A percentile compares a stretch with the other conserved stretches of the same genome.
phyloP scores from a whole-genome alignment of 2,113 vertebrate genomes.

The Meriones unguiculatus region DNA sequence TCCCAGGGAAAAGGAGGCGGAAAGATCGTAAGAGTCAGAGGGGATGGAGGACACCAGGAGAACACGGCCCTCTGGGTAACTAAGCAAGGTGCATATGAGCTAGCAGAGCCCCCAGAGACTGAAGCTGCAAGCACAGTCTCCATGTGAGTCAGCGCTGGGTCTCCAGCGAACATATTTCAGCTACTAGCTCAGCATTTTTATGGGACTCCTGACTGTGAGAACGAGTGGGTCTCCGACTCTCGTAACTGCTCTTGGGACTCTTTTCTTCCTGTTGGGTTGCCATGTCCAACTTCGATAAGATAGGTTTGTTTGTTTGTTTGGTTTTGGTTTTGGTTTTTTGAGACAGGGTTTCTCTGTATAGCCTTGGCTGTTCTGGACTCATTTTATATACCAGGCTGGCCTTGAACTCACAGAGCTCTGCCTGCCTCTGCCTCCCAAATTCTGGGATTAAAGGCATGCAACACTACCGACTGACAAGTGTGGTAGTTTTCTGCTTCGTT shows the following conservation, averaged over 20 bases:
- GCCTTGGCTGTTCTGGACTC: too few relatives aligned
- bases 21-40: not conserved
- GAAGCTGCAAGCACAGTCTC: not conserved
- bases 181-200: not conserved
- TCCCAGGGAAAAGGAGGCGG: not conserved
- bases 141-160: not conserved
- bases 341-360: too few relatives aligned
- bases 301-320: too few relatives aligned
- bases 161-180: accelerated
- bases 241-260: not conserved
- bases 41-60: not conserved
- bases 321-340: too few relatives aligned
- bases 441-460: too few relatives aligned
- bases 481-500: not conserved
- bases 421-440: too few relatives aligned
- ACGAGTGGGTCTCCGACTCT: not conserved
- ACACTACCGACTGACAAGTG: too few relatives aligned
- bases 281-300: not conserved
- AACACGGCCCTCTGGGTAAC: not conserved
- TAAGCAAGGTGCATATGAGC: not conserved
- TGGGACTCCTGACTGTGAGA: not conserved
- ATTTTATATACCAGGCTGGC: too few relatives aligned
- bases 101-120: not conserved
- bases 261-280: not conserved
- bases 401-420: too few relatives aligned